Evolutionary conservation across 92 coral and sea anemone species (phyloP), one percentile per base, ranked within the genome.

Genomic region (Ricordea florida): DNA sequence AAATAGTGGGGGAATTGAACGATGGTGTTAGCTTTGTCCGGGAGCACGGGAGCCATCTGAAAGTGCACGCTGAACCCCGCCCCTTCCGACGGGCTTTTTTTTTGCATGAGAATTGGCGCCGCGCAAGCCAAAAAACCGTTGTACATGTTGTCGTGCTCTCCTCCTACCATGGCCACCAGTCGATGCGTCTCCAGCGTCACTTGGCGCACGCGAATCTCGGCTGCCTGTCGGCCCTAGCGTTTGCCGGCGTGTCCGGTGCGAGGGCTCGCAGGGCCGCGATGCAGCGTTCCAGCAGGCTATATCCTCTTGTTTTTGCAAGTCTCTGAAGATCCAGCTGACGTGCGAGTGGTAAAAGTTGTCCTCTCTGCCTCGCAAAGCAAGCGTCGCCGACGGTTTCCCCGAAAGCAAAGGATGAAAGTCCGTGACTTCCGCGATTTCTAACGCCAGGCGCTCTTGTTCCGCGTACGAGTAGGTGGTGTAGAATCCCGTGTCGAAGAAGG

Each of bases 261-360:
- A 61, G 2, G n/a, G 32, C 22, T 9, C 30, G 30, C 49, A 61
- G 10, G 33, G 68, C 68, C 10, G 68, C 68, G 0, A 61, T 22
- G 32, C 25, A 30, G 29, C 68, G 68, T 33, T 61, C 68, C 20
- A 9, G 5, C 20, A 61, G 16, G 2, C 48, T 3, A 14, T 37
- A 7, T 0, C 68, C 68, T 32, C 26, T 10, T 35, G 41, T 61
- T 21, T 18, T 20, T 61, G 48, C n/a, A 61, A 23, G 8, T 61
- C 68, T 0, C 4, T 7, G 26, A 61, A 61, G 10, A 37, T 47
- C 6, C 68, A 50, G 27, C 68, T 61, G 3, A 61, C 68, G 32
- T 61, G 68, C 22, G 50, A 61, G 14, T 61, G 68, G n/a, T 37
- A 61, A 37, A 36, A 61, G 25, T 60, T 56, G 1, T 56, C 17